Base-by-base conservation (phyloP, 2,888 invertebrate genomes). In the Nycteola revayana region DNA sequence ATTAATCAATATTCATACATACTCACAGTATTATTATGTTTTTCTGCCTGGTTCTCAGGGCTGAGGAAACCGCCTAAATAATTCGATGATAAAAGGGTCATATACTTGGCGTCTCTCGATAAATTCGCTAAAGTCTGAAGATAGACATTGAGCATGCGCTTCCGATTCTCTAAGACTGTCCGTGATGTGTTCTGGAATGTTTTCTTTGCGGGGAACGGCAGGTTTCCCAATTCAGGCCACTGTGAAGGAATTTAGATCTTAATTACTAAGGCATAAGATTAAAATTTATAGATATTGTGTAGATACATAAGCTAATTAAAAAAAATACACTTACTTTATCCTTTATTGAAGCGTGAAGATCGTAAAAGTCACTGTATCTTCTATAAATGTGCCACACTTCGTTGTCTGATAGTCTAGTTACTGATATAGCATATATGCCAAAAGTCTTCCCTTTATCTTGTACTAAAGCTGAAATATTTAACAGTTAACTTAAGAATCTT, bases 341-440 rank as follows among this genome's bases (percentile, higher is more conserved):
- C 66, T 94, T 94, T 26, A 97, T 91, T 63, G 94, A 93, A 47
- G 93, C 91, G 71, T 97, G 94, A 9, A 98, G 89, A 67, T 97
- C 96, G 66, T 97, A 92, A 79, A 98, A 98, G 79, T 98, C 98
- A 9, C 97, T 97, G 73, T 98, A 98, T 61, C 98, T 84, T 55
- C 98, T 89, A 61, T 97, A 96, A 39, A 98, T 95, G 66, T 97
- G 96, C 96, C 97, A 98, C 42, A 94, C 92, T 58, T 95, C 95
- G 7, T 93, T 93, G 10, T 92, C 91, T 7, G 92, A 78, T 9
- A 90, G 87, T 49, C 94, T 91, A 1, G 91, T 93, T 0, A 97
- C 96, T 7, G 94, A 92, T 31, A 97, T 93, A 0, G 96, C 95
- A 75, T 97, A 97, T 35, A 97, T 95, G 0, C 96, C 96, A 69